These are phyloP conservation scores for Lucinisca nassula DNA, from an alignment of 2,888 invertebrate species.

Conservation along the genomic window DNA sequence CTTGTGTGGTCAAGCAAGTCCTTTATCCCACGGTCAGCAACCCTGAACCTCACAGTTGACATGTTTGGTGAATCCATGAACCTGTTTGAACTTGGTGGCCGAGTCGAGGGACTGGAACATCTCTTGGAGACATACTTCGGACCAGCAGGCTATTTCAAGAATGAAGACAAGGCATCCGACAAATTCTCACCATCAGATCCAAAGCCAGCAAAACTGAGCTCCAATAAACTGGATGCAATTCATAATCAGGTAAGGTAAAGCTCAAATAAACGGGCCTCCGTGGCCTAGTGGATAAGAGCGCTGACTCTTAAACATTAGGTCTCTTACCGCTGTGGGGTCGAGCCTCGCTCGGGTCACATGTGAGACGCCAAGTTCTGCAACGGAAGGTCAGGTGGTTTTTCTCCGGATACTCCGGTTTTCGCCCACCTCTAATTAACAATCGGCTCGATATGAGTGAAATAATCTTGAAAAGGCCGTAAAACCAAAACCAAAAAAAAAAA, in stretches of 20 bases:
- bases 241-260: constrained; percentile 73
- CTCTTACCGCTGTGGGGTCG: too few species aligned
- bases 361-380: too few species aligned
- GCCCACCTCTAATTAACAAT: too few species aligned
- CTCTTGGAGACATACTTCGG: constrained; percentile 95
- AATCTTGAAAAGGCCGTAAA: too few species aligned
- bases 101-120: constrained; percentile 95
- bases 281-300: too few species aligned
- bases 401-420: too few species aligned
- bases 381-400: too few species aligned
- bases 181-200: constrained; percentile 85
- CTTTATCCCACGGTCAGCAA: constrained; percentile 87
- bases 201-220: constrained; percentile 57
- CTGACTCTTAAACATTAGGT: too few species aligned
- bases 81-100: constrained; percentile 93
- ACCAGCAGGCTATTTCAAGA: constrained; percentile 89
- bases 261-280: too few species aligned
- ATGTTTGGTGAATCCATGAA: constrained; percentile 95
- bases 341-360: too few species aligned
- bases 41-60: constrained; percentile 87
- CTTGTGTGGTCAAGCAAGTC: constrained; percentile 86
- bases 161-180: constrained; percentile 49
- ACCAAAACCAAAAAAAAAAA: too few species aligned
- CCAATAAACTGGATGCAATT: constrained; percentile 74
- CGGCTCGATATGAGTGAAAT: too few species aligned